Evolutionary conservation across 2,113 vertebrate species (phyloP).

Genomic region (Dasyurus viverrinus): DNA sequence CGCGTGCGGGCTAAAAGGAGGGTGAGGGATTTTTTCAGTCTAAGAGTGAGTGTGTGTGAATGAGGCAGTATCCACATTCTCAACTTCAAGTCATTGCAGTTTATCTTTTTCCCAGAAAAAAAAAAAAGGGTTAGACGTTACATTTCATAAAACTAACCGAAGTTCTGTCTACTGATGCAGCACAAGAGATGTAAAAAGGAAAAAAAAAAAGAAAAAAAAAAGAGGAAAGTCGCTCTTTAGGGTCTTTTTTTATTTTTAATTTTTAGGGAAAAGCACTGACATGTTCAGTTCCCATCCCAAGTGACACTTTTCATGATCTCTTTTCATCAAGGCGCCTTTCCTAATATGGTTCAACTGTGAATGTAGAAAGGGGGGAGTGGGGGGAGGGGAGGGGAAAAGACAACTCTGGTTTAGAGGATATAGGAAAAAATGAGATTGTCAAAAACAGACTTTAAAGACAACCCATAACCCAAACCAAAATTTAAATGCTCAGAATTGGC

Average conservation of each 20-base stretch:
- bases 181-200: slow-evolving; percentile 80
- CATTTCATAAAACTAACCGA: slow-evolving; percentile 86
- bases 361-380: slow-evolving; percentile 80
- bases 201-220: slow-evolving; percentile 34
- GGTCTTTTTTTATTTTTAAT: slow-evolving; percentile 73
- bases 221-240: slow-evolving; percentile 83
- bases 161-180: slow-evolving; percentile 86
- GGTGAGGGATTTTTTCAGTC: slow-evolving; percentile 82
- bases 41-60: slow-evolving; percentile 89
- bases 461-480: slow-evolving; percentile 62
- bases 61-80: slow-evolving; percentile 90
- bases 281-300: slow-evolving; percentile 81
- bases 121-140: slow-evolving; percentile 84
- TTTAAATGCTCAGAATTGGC: slow-evolving; percentile 79
- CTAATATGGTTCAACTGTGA: slow-evolving; percentile 88
- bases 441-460: slow-evolving; percentile 72
- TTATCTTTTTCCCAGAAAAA: slow-evolving; percentile 81
- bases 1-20: slow-evolving; percentile 71
- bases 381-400: slow-evolving; percentile 51
- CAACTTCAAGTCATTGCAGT: slow-evolving; percentile 88
- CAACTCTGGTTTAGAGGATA: slow-evolving; percentile 76
- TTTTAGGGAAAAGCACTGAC: slow-evolving; percentile 84
- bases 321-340: slow-evolving; percentile 86
- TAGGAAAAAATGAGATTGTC: slow-evolving; percentile 74
- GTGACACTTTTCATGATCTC: slow-evolving; percentile 74